phyloP scores from a whole-genome alignment of 2,797 vertebrate species.

The Squalus acanthias region DNA sequence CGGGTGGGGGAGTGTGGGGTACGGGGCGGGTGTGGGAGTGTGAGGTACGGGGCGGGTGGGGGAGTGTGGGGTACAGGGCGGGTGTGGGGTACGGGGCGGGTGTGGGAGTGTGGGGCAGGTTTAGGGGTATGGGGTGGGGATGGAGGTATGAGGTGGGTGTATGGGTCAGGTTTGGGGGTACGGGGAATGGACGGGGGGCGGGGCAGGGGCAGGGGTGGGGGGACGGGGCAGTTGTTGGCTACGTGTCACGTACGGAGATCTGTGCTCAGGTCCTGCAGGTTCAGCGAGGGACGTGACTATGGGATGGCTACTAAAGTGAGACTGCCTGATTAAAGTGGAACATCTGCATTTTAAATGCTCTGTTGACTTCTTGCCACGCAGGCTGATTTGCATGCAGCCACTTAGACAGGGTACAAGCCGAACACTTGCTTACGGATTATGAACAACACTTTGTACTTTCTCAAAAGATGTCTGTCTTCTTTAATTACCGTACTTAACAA shows the following conservation, averaged over 20 bases:
- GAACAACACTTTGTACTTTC: slow-evolving; percentile 24
- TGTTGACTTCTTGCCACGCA: slow-evolving; percentile 11
- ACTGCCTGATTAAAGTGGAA: slow-evolving; percentile 33
- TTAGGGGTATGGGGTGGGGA: no score
- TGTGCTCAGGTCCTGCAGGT: background rate
- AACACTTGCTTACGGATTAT: slow-evolving; percentile 31
- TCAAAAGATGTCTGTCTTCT: background rate
- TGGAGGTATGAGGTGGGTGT: no score
- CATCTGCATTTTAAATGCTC: slow-evolving; percentile 32
- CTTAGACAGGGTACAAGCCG: slow-evolving; percentile 26
- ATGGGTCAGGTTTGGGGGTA: no score
- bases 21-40: no score
- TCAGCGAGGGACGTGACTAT: background rate
- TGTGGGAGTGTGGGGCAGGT: no score
- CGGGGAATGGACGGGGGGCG: no score
- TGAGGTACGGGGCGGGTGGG: no score
- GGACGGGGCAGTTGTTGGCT: no score
- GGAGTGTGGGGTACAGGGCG: no score
- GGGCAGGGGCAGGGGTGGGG: no score
- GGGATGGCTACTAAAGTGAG: slow-evolving; percentile 31
- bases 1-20: no score
- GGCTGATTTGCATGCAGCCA: slow-evolving; percentile 29
- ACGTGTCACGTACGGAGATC: background rate
- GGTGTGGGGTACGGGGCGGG: no score
- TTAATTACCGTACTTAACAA: slow-evolving; percentile 11